phyloP scores from a whole-genome alignment of 2,113 vertebrate species.

The Odobenus rosmarus region DNA sequence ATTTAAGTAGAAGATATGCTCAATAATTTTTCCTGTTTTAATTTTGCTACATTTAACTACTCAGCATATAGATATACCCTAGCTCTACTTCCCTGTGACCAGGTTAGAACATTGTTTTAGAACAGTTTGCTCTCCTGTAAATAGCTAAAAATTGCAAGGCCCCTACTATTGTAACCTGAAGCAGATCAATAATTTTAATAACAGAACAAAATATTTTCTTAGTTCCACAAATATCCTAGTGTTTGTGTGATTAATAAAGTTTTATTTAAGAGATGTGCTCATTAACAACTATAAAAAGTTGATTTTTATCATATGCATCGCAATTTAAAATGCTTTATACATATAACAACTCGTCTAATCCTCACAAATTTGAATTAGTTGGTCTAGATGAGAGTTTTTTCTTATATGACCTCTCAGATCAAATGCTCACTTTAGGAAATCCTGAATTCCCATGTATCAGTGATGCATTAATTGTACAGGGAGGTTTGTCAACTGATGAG shows the following conservation, averaged over 20 bases:
- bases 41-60: conserved; percentile 5
- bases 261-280: background rate
- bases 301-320: background rate
- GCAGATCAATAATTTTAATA: background rate
- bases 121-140: background rate
- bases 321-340: background rate
- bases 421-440: background rate
- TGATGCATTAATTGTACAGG: background rate
- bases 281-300: background rate
- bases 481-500: background rate
- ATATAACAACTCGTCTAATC: background rate
- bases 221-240: background rate
- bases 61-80: background rate
- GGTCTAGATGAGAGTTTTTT: background rate
- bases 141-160: background rate
- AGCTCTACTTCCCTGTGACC: background rate
- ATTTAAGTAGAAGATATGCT: background rate
- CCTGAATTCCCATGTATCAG: background rate
- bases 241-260: background rate
- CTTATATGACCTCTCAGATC: background rate
- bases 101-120: background rate
- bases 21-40: conserved; percentile 22
- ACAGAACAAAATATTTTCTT: background rate
- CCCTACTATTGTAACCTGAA: background rate
- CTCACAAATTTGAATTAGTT: background rate